These are phyloP conservation scores for Clusia tigrina DNA, from an alignment of 2,888 invertebrate species.

Conservation along the genomic window DNA sequence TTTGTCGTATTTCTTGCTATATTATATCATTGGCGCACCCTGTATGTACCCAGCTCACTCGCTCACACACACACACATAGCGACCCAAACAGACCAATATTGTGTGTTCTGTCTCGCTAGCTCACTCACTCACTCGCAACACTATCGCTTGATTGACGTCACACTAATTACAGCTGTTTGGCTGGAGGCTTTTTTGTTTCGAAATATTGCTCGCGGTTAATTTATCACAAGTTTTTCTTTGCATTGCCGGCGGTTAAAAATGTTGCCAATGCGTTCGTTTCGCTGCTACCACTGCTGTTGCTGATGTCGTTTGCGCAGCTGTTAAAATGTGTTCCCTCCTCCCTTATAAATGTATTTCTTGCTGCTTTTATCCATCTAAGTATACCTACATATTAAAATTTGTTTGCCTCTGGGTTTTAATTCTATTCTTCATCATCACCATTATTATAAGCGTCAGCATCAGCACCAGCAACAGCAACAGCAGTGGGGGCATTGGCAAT, in stretches of 20 bases:
- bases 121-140: background rate
- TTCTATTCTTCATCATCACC: conserved; percentile 35
- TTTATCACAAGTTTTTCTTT: conserved; percentile 64
- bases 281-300: conserved; percentile 33
- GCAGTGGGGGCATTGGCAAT: conserved; percentile 36
- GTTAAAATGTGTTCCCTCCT: conserved; percentile 25
- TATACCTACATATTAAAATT: conserved; percentile 18
- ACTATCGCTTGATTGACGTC: conserved; percentile 25
- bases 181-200: conserved; percentile 52
- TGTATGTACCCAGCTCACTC: background rate
- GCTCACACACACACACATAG: background rate
- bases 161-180: conserved; percentile 60
- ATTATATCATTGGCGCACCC: background rate
- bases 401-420: conserved; percentile 38
- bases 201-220: conserved; percentile 54
- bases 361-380: background rate
- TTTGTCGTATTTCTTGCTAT: background rate
- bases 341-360: background rate
- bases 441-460: conserved; percentile 34
- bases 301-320: conserved; percentile 21
- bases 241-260: conserved; percentile 52
- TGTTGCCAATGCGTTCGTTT: conserved; percentile 43
- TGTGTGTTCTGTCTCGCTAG: background rate
- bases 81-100: no score
- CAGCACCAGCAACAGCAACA: conserved; percentile 35